A percentile compares a stretch with the other conserved stretches of the same genome.
Evolutionary conservation across 2,888 invertebrate genomes (phyloP).

Genomic region (Laspeyria flexula): DNA sequence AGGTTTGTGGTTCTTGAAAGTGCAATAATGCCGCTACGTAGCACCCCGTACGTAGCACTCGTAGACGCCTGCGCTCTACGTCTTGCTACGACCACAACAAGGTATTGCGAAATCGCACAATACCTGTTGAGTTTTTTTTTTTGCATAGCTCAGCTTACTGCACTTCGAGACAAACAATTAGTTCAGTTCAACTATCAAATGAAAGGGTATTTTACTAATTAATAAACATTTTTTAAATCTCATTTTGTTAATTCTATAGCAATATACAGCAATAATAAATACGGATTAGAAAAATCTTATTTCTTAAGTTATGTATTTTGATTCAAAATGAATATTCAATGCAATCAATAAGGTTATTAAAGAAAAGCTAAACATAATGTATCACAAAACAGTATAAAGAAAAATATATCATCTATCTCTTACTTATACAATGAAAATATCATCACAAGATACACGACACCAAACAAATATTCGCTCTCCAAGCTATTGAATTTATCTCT

Average conservation of each 20-base stretch:
- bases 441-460: neutral
- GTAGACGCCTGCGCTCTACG: constrained; percentile 82
- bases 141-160: neutral
- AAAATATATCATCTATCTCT: too few relatives aligned
- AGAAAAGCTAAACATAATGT: too few relatives aligned
- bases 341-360: too few relatives aligned
- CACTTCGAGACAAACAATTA: neutral
- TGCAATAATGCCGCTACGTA: constrained; percentile 53
- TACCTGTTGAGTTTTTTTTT: constrained; percentile 64
- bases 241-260: too few relatives aligned
- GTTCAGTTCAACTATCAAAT: too few relatives aligned
- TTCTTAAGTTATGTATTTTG: too few relatives aligned
- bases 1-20: constrained; percentile 39
- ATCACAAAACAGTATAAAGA: too few relatives aligned
- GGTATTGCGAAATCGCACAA: constrained; percentile 45
- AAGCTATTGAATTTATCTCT: neutral
- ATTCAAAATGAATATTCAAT: too few relatives aligned
- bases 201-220: too few relatives aligned
- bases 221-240: too few relatives aligned
- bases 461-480: neutral
- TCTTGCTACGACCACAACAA: constrained; percentile 57
- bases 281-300: too few relatives aligned
- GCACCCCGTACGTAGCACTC: constrained; percentile 60
- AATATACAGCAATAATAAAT: too few relatives aligned
- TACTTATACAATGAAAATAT: neutral